These are phyloP conservation scores for Arrhopalites spinosus DNA, from an alignment of 2,888 invertebrate genomes.

Conservation along the genomic window DNA sequence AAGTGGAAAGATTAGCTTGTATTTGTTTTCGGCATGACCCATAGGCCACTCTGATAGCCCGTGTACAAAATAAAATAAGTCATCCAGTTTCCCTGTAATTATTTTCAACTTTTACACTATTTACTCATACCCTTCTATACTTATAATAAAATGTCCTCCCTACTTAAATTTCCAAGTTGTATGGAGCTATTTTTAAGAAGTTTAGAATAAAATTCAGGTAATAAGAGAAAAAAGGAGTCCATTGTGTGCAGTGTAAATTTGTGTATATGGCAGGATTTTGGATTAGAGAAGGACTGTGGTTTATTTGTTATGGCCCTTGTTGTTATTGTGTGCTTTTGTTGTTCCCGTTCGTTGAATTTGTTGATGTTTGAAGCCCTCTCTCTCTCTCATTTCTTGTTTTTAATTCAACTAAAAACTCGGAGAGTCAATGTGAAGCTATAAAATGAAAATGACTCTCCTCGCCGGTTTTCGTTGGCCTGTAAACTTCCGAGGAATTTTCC, in stretches of 20 bases:
- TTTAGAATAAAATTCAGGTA: not conserved
- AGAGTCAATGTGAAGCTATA: constrained; percentile 3
- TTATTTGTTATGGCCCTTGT: not conserved
- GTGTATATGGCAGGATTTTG: not conserved
- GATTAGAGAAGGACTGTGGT: not conserved
- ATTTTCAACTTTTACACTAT: no score
- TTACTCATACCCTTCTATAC: no score
- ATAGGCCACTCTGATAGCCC: not conserved
- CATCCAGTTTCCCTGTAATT: not conserved
- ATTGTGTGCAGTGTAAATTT: not conserved
- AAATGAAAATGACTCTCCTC: constrained; percentile 11
- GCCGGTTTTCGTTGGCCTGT: constrained; percentile 17
- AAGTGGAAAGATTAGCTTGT: not conserved
- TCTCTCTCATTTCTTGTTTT: not conserved
- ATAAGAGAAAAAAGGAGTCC: not conserved
- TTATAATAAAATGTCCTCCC: no score
- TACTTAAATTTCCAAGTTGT: no score
- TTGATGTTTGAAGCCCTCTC: not conserved
- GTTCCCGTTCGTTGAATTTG: not conserved
- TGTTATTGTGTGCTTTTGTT: not conserved
- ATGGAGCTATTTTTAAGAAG: not conserved
- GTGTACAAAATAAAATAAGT: not conserved
- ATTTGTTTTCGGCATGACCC: not conserved
- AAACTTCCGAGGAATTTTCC: constrained; percentile 27
- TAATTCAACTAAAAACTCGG: constrained; percentile 10